Base-by-base conservation (phyloP, 2,888 invertebrate species). In the Sisyra nigra region DNA sequence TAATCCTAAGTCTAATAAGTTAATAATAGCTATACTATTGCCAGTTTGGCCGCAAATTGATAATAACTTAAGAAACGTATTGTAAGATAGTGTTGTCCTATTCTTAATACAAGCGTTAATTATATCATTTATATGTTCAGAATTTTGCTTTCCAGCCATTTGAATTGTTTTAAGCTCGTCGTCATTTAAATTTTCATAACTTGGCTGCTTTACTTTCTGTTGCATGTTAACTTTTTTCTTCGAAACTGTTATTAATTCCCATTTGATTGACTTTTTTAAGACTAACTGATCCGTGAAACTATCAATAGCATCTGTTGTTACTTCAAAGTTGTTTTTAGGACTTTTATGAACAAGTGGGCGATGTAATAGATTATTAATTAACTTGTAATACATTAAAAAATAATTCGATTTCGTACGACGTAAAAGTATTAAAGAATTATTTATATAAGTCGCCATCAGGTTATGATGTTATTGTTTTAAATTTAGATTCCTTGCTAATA, bases 61-160 rank as follows among this genome's bases (percentile, higher is more conserved):
- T 45, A 70, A 61, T 7, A 71, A 57, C 42, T 65, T 63, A 38
- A 71, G 63, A 1, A 74, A 50, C 10, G 61, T 54, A 34, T 35
- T 19, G 29, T 34, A 36, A 34, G 29, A 13, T 31, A 40, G 14
- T 40, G 9, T 9, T 10, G 13, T 31, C 8, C 30, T 29, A 40
- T 30, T 30, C 3, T 14, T 31, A 14, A 40, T 11, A 31, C 13
- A 31, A 14, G 10, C 8, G 11, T 31, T 14, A 2, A 40, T 31
- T 14, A 40, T 13, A 10, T 14, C 11, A 14, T 29, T 31, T 2
- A 31, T 40, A 18, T 9, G 2, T 5, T 24, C 14, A 11, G 15
- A 31, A 30, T 30, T 40, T 6, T 30, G 15, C 11, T 5, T 40
- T 10, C 19, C 29, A 8, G 11, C 10, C 13, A 10, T 11, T 15